Percentiles rank a stretch among this genome's conserved stretches.
Conservation (phyloP, 2,113 vertebrate genomes). For the Ammospiza caudacuta region DNA sequence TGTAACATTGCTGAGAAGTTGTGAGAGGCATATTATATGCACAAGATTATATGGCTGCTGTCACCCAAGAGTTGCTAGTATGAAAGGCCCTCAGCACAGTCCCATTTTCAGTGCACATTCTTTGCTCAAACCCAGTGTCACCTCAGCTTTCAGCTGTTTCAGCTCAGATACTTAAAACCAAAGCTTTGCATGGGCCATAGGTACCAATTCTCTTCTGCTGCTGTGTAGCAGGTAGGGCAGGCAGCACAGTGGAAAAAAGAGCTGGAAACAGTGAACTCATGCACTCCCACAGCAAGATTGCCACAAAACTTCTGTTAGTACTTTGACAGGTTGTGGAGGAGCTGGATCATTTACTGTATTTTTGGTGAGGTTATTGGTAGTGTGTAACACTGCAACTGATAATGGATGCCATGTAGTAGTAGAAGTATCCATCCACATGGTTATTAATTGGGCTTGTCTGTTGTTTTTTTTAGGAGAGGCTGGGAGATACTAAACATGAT, state of each 20-base stretch:
- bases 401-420: background rate
- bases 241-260: background rate
- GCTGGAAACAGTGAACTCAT: background rate
- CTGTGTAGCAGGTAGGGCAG: background rate
- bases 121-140: background rate
- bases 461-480: background rate
- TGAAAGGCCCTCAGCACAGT: background rate
- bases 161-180: background rate
- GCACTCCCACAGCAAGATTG: background rate
- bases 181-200: background rate
- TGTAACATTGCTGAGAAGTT: background rate
- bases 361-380: background rate
- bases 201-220: background rate
- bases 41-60: background rate
- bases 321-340: background rate
- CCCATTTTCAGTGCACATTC: background rate
- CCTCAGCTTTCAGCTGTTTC: background rate
- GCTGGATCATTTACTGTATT: background rate
- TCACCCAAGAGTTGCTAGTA: background rate
- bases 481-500: background rate
- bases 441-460: background rate
- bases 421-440: background rate
- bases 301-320: background rate
- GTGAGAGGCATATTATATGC: background rate
- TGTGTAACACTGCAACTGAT: background rate